Base-by-base conservation (phyloP, 2,113 vertebrate species). In the Saguinus imperator region DNA sequence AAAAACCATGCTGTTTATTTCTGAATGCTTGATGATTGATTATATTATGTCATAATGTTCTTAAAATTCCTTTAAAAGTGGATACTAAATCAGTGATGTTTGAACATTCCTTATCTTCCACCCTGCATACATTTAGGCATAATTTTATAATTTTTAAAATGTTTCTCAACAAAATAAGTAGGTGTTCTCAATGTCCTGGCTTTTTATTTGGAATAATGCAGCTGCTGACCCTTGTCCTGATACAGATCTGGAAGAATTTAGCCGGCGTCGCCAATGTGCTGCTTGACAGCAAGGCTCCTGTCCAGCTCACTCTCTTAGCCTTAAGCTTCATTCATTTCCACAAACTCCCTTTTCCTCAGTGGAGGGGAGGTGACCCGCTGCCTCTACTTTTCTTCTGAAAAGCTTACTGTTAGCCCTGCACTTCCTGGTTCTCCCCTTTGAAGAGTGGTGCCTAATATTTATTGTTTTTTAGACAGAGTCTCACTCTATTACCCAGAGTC, bases 1-100 rank as follows among this genome's bases (percentile, higher is more conserved):
- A 64, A 70, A 37, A 90, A 55, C 89, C 14, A 2, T 81, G 40
- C 61, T 52, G 40, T 91, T 80, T 61, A 61, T 85, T 88, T 92
- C 52, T 77, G 16, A 48, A 12, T 57, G 32, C 32, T 91, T 77
- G 32, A 73, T 82, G 68, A 61, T 43, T 70, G 75, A 8, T 85
- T 66, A 32, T 81, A 32, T 93, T 45, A 9, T 21, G 61, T 61
- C 77, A 17, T 35, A 23, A 58, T 77, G 20, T 43, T 73, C 72
- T 91, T 95, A 70, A 90, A 87, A 45, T 76, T 89, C 58, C 40
- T 75, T 88, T 87, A 68, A 73, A 77, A 43, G 61, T 35, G 50
- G 37, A 14, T 27, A 6, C 37, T 77, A 40, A 18, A 20, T 90
- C 73, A 61, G 8, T 58, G 20, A 16, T 64, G 29, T 61, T 82